Base-by-base conservation (phyloP, 2,797 vertebrate genomes). In the Muraenolepis orangiensis region DNA sequence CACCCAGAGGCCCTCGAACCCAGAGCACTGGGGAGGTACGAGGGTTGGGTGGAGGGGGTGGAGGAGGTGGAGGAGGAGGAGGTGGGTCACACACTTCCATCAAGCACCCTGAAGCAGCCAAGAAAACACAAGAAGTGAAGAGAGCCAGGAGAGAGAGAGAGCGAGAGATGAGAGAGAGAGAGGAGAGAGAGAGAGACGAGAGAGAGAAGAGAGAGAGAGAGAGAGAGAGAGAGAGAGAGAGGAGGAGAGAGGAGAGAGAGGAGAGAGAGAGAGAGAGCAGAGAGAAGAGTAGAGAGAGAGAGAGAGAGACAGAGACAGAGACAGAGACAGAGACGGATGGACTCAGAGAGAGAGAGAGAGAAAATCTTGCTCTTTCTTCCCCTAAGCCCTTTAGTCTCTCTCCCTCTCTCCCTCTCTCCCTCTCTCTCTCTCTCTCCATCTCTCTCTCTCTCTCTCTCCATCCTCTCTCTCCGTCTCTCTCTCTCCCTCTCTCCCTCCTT, bases 41-140 rank as follows among this genome's bases (percentile, higher is more conserved):
- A 72, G 78, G 71, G 78, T 79, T 75, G 70, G 69, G 36, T 90
- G 91, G 90, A 90, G 84, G 29, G 84, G 89, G 91, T 89, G 66
- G 90, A 86, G 86, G 90, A 89, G 85, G 64, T 90, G 91, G 88
- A 91, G 89, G 90, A 92, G 90, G 34, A 85, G 92, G 92, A 92
- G 40, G 93, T 89, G 90, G 92, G 91, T 86, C 51, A 91, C 93
- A 89, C 91, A 91, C 91, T 88, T 84, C 90, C 82, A 69, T 91
- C 94, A 94, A 92, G 94, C 91, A 85, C 90, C 93, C 93, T 29
- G 2, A 80, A 83, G 73, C 84, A 80, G 64, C 73, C 72, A 79
- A n/a, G 16, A 18, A 66, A 29, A 7, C 31, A 72, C 8, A 40
- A 64, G 57, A 32, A 29, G 36, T 40, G n/a, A n/a, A n/a, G n/a